Conservation (phyloP, 2,888 invertebrate genomes). For the Pachydiplax longipennis region DNA sequence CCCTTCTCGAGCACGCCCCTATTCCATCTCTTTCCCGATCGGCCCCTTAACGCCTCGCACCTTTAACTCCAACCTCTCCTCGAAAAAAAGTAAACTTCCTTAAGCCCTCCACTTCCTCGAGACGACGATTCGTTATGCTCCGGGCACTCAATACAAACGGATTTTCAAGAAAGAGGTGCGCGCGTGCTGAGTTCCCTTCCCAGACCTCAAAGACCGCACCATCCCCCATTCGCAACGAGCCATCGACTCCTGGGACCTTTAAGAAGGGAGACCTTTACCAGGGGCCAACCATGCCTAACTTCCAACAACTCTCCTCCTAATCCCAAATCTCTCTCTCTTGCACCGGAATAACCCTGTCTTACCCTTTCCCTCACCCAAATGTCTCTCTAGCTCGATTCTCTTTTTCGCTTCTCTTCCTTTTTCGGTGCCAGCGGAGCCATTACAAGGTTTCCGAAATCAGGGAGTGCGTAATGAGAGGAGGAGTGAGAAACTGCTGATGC, state of each 20-base stretch:
- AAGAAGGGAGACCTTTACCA: not conserved
- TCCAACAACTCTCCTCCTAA: not conserved
- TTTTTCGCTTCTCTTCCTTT: not conserved
- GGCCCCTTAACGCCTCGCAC: conserved; percentile 55
- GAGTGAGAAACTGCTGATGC: not conserved
- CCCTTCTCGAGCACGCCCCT: conserved; percentile 48
- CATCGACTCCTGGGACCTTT: conserved; percentile 21
- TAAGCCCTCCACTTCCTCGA: conserved; percentile 50
- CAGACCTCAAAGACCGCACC: not conserved
- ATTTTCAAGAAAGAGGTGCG: not conserved
- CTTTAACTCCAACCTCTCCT: conserved; percentile 54
- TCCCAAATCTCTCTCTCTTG: not conserved
- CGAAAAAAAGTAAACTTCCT: conserved; percentile 48
- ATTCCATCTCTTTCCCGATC: conserved; percentile 50
- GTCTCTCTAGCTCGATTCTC: not conserved
- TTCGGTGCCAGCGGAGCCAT: not conserved
- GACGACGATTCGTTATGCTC: conserved; percentile 47
- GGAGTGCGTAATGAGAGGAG: not conserved
- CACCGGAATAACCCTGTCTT: not conserved
- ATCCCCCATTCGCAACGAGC: not conserved
- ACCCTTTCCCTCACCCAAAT: not conserved
- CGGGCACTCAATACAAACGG: conserved; percentile 41
- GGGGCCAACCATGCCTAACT: not conserved
- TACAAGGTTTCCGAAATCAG: not conserved
- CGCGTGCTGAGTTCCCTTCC: not conserved